Percentiles rank a stretch among this genome's conserved stretches.
phyloP scores from a whole-genome alignment of 2,888 invertebrate genomes.

The Eueremaeus valkanovi region DNA sequence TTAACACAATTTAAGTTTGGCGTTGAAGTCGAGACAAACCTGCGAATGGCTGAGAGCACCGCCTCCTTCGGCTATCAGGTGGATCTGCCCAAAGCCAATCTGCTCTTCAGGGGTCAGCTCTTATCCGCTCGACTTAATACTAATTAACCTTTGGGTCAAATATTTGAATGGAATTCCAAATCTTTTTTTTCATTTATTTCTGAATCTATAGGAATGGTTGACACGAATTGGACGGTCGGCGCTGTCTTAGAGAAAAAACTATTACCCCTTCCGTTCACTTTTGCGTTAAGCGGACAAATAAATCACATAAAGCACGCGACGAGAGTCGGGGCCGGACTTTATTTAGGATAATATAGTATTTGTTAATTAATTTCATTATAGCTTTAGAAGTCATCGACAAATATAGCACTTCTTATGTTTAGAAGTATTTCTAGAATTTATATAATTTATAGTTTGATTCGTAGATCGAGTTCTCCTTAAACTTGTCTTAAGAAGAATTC shows the following conservation, averaged over 20 bases:
- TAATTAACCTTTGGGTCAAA: no score
- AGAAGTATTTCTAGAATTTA: not conserved
- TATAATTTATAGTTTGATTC: slow-evolving; percentile 12
- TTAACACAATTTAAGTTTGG: no score
- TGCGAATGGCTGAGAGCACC: slow-evolving; percentile 81
- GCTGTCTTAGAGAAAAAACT: slow-evolving; percentile 91
- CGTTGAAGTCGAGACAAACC: slow-evolving; percentile 89
- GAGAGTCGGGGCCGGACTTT: slow-evolving; percentile 37
- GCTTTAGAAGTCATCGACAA: not conserved
- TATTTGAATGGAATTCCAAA: not conserved
- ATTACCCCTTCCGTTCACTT: slow-evolving; percentile 85
- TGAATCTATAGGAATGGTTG: slow-evolving; percentile 65
- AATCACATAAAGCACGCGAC: slow-evolving; percentile 79
- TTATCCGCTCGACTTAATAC: no score
- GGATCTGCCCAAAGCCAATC: slow-evolving; percentile 89
- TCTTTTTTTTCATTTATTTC: slow-evolving; percentile 41
- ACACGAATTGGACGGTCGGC: slow-evolving; percentile 88
- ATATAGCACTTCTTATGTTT: not conserved
- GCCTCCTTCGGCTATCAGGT: slow-evolving; percentile 88
- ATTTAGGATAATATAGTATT: slow-evolving; percentile 37
- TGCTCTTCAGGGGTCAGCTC: slow-evolving; percentile 93
- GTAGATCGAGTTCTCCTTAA: not conserved
- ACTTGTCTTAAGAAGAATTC: not conserved
- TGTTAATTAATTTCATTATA: not conserved
- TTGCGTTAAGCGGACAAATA: slow-evolving; percentile 83